phyloP scores from a whole-genome alignment of 2,888 invertebrate species.

The Perizoma flavofasciatum region DNA sequence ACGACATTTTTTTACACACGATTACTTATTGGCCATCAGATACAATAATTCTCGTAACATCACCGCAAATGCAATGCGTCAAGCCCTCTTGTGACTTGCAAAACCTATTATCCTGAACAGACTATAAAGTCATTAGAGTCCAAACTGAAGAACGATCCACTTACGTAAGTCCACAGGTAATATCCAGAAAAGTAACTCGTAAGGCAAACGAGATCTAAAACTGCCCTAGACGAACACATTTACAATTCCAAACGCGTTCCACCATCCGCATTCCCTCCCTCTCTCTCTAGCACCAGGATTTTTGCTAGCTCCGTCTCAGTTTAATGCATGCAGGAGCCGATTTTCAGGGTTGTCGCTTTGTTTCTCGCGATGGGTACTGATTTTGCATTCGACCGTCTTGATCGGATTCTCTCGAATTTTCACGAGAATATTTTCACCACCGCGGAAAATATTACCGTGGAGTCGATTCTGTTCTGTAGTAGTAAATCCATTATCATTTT shows the following conservation, averaged over 20 bases:
- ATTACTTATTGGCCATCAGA: too few species aligned
- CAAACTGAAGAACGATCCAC: slow-evolving; percentile 18
- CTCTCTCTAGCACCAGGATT: slow-evolving; percentile 44
- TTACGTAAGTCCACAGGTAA: slow-evolving; percentile 28
- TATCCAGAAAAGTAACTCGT: slow-evolving; percentile 46
- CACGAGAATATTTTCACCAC: slow-evolving; percentile 17
- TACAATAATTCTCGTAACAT: too few species aligned
- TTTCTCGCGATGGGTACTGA: slow-evolving; percentile 59
- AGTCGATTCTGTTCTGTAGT: background rate
- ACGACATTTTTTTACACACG: too few species aligned
- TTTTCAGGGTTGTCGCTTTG: slow-evolving; percentile 67
- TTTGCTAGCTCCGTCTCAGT: slow-evolving; percentile 47
- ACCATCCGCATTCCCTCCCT: slow-evolving; percentile 69
- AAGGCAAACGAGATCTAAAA: slow-evolving; percentile 51
- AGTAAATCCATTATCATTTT: too few species aligned
- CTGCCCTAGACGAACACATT: slow-evolving; percentile 57
- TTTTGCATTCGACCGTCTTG: slow-evolving; percentile 59
- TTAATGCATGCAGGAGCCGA: slow-evolving; percentile 69
- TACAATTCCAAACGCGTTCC: slow-evolving; percentile 73
- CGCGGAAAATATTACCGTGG: slow-evolving; percentile 6
- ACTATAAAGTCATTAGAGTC: slow-evolving; percentile 15
- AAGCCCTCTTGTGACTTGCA: background rate
- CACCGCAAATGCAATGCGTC: too few species aligned
- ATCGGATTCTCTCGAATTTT: slow-evolving; percentile 32
- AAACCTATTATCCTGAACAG: slow-evolving; percentile 8